Conservation (phyloP, 2,797 vertebrate species). For the Lepus oiostolus region DNA sequence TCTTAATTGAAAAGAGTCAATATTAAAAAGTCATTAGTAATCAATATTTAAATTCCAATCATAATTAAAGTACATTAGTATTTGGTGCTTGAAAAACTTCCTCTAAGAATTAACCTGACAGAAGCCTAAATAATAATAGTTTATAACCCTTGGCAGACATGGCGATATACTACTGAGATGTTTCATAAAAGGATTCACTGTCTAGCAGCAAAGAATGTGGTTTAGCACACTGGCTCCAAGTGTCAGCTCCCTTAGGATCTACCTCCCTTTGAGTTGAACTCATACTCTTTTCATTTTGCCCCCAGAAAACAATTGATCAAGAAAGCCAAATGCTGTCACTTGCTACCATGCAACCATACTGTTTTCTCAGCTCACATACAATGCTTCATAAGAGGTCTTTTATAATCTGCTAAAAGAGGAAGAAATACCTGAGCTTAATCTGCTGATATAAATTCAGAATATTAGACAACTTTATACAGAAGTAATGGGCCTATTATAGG, state of each 20-base stretch:
- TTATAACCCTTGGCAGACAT: not conserved
- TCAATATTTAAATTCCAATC: conserved; percentile 1
- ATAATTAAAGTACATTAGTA: not conserved
- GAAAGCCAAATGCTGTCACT: not conserved
- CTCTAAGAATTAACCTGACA: not conserved
- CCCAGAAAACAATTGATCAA: not conserved
- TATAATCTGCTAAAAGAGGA: not conserved
- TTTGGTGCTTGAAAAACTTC: not conserved
- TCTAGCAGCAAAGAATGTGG: not conserved
- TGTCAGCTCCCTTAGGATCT: not conserved
- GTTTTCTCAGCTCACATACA: not conserved
- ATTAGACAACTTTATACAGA: not conserved
- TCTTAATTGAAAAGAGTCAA: not conserved
- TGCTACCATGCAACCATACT: not conserved
- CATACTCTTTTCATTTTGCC: not conserved
- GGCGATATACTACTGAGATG: not conserved
- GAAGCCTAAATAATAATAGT: not conserved
- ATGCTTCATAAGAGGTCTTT: not conserved
- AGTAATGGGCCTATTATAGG: not conserved
- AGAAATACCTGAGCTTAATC: not conserved
- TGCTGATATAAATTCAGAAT: not conserved
- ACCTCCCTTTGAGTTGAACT: not conserved
- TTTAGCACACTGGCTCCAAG: not conserved
- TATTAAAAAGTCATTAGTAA: not conserved
- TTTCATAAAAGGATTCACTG: conserved; percentile 3